These are phyloP conservation scores for Gnatocerus cornutus DNA, from an alignment of 2,888 invertebrate genomes.

Conservation along the genomic window DNA sequence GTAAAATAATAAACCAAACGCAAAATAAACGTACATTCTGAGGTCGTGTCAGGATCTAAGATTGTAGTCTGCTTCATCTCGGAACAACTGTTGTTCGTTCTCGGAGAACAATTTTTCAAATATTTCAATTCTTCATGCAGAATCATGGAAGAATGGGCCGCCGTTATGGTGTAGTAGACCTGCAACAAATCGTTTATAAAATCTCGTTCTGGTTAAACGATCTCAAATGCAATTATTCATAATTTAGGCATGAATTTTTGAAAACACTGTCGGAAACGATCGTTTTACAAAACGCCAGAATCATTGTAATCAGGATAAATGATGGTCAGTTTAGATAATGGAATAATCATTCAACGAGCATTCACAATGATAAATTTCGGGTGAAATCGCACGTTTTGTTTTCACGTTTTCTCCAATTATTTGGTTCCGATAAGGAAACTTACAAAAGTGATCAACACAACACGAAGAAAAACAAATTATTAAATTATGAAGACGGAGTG, in stretches of 20 bases:
- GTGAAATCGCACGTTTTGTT: constrained; percentile 1
- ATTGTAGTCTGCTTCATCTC: constrained; percentile 61
- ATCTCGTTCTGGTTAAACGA: background rate
- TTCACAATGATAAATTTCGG: constrained; percentile 7
- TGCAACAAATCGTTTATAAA: constrained; percentile 68
- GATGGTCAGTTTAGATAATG: background rate
- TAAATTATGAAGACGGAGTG: background rate
- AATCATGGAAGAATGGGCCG: constrained; percentile 77
- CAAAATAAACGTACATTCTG: constrained; percentile 69
- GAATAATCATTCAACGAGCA: constrained; percentile 5
- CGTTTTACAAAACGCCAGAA: background rate
- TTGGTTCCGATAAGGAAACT: no score
- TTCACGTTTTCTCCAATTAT: background rate
- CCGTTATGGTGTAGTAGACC: constrained; percentile 80
- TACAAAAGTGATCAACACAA: background rate
- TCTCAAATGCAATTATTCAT: background rate
- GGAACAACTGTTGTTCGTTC: constrained; percentile 34
- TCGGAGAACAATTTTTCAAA: constrained; percentile 63
- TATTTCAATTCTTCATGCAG: constrained; percentile 80
- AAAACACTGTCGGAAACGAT: no score
- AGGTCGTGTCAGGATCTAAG: constrained; percentile 70
- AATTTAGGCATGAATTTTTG: background rate
- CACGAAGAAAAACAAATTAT: constrained; percentile 2
- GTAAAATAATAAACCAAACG: background rate
- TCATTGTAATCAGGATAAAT: constrained; percentile 1